These are phyloP conservation scores for Nannospalax galili DNA, from an alignment of 2,113 vertebrate genomes.

Conservation along the genomic window DNA sequence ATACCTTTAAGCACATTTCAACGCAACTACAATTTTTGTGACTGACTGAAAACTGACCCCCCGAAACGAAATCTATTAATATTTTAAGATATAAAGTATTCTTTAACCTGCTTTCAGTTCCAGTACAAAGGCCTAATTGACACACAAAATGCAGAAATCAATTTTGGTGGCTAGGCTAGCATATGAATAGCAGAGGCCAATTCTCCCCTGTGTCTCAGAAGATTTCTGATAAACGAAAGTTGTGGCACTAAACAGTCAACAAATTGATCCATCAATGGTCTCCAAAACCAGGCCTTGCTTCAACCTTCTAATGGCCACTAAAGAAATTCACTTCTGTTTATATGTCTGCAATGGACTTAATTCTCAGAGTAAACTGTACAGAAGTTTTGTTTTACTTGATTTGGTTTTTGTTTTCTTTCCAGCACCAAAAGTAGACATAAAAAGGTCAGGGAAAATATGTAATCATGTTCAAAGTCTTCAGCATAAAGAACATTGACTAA, in stretches of 20 bases:
- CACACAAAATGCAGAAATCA: slow-evolving; percentile 26
- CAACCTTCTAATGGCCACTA: background rate
- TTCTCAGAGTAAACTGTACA: background rate
- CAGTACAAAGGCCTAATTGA: slow-evolving; percentile 34
- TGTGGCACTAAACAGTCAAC: background rate
- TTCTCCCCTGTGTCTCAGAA: background rate
- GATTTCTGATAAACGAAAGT: background rate
- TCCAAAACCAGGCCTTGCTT: background rate
- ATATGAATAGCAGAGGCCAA: background rate
- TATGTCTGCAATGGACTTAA: background rate
- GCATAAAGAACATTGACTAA: background rate
- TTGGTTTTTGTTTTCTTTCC: background rate
- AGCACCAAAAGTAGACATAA: slow-evolving; percentile 8
- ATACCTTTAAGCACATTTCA: background rate
- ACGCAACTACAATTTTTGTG: background rate
- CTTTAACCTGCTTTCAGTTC: background rate
- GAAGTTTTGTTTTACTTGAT: background rate
- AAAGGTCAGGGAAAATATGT: background rate
- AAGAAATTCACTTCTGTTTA: background rate
- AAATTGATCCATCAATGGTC: background rate
- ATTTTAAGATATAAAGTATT: slow-evolving; percentile 20
- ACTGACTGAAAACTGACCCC: background rate
- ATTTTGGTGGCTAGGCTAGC: background rate
- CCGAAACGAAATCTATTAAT: background rate
- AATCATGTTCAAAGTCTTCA: slow-evolving; percentile 4